Base-by-base conservation (phyloP, 2,888 invertebrate species). In the Tetanocera ferruginea region DNA sequence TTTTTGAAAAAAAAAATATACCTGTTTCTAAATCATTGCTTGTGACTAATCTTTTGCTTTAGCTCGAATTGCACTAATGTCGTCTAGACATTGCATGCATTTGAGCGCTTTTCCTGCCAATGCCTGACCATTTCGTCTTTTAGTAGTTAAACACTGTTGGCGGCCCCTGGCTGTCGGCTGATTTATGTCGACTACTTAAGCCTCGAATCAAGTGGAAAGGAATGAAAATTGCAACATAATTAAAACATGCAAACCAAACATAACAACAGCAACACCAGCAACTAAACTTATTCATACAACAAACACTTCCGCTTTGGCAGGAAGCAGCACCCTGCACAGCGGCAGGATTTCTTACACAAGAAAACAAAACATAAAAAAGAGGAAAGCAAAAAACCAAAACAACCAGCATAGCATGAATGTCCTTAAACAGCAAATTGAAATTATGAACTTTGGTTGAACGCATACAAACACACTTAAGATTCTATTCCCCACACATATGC, bases 1-100 rank as follows among this genome's bases (percentile, higher is more conserved):
- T 23, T 25, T 60, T 23, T 23, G 6, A 25, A 60, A 25, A 3
- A 25, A 19, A 14, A 25, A 60, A n/a, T n/a, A n/a, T 34, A 17
- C 64, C 17, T 23, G 2, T 25, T 23, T 5, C 60, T 11, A 52
- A n/a, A 52, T n/a, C 19, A 6, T 19, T 52, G 17, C 23, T 25
- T 5, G 25, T 64, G 64, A 31, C 37, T 66, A 66, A 66, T 34
- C 66, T 9, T n/a, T 25, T n/a, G 31, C 66, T 17, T 14, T 28
- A 62, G 28, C 23, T 62, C 11, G 25, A 62, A 17, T 14, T 5
- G 28, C 28, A 28, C 28, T n/a, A 73, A 62, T 73, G 73, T 73
- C 62, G 73, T 73, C 73, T 73, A 73, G 73, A 73, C 73, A 62
- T 73, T 25, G 73, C 73, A 73, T 73, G 73, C n/a, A 17, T 28